phyloP scores from a whole-genome alignment of 2,888 invertebrate genomes.

The Cantharis nigra region DNA sequence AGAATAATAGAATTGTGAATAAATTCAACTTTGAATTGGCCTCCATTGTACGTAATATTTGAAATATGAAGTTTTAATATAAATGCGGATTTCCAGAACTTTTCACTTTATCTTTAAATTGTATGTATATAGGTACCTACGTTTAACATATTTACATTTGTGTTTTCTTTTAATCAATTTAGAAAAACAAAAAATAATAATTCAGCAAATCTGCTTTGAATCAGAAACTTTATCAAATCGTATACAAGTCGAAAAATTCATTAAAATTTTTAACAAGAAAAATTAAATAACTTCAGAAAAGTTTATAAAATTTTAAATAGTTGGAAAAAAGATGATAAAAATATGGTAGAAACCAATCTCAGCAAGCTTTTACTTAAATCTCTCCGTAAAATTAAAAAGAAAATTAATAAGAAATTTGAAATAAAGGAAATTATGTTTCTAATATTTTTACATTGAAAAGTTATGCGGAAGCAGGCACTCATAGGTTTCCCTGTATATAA shows the following conservation, averaged over 20 bases:
- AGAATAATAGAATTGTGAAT: constrained; percentile 12
- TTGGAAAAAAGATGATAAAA: not conserved
- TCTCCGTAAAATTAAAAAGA: too few species aligned
- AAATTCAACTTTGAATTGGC: constrained; percentile 24
- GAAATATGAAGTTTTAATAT: constrained; percentile 22
- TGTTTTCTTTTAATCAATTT: not conserved
- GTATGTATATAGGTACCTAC: not conserved
- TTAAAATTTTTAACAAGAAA: not conserved
- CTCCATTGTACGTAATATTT: constrained; percentile 19
- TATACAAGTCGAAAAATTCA: not conserved
- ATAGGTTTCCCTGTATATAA: not conserved
- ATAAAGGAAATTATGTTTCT: too few species aligned
- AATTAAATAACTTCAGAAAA: not conserved
- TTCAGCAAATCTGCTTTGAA: not conserved
- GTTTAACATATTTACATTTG: not conserved
- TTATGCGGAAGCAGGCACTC: too few species aligned
- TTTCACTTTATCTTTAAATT: constrained; percentile 10
- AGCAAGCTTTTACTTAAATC: not conserved
- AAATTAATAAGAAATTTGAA: too few species aligned
- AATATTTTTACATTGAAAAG: too few species aligned
- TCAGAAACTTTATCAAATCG: not conserved
- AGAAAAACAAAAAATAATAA: not conserved
- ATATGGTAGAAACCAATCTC: not conserved
- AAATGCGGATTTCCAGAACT: constrained; percentile 18
- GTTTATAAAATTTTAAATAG: not conserved